Conservation (phyloP, 2,888 invertebrate genomes). For the Campoletis raptor region DNA sequence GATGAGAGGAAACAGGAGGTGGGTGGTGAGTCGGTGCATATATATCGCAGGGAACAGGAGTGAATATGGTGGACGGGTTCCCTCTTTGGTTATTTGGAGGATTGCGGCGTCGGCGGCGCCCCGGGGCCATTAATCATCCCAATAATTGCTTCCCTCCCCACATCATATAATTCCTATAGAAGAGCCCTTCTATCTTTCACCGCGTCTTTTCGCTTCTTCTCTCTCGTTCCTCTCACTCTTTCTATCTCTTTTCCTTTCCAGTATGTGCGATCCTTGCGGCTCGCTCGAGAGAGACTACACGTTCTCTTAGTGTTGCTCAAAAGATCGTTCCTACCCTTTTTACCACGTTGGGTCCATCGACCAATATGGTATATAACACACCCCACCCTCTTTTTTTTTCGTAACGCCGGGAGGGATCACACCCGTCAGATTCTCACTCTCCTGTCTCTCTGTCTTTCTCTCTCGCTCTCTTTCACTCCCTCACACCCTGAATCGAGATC, state of each 20-base stretch:
- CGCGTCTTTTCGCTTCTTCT: slow-evolving; percentile 59
- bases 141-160: slow-evolving; percentile 81
- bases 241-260: slow-evolving; percentile 60
- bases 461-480: neutral
- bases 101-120: slow-evolving; percentile 80
- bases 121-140: slow-evolving; percentile 83
- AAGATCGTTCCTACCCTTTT: slow-evolving; percentile 58
- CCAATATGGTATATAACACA: slow-evolving; percentile 52
- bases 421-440: slow-evolving; percentile 61
- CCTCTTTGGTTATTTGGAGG: slow-evolving; percentile 79
- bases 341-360: slow-evolving; percentile 51
- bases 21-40: slow-evolving; percentile 58
- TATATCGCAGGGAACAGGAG: slow-evolving; percentile 52
- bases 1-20: slow-evolving; percentile 35
- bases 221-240: slow-evolving; percentile 65
- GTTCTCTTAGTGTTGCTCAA: slow-evolving; percentile 55
- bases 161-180: slow-evolving; percentile 78
- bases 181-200: slow-evolving; percentile 67
- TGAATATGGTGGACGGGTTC: slow-evolving; percentile 60
- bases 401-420: slow-evolving; percentile 69
- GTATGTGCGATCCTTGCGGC: slow-evolving; percentile 56
- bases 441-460: slow-evolving; percentile 22
- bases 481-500: slow-evolving; percentile 29
- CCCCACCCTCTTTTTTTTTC: slow-evolving; percentile 49
- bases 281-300: slow-evolving; percentile 45